Conservation (phyloP, 2,113 vertebrate genomes). For the Tetraodon nigroviridis region DNA sequence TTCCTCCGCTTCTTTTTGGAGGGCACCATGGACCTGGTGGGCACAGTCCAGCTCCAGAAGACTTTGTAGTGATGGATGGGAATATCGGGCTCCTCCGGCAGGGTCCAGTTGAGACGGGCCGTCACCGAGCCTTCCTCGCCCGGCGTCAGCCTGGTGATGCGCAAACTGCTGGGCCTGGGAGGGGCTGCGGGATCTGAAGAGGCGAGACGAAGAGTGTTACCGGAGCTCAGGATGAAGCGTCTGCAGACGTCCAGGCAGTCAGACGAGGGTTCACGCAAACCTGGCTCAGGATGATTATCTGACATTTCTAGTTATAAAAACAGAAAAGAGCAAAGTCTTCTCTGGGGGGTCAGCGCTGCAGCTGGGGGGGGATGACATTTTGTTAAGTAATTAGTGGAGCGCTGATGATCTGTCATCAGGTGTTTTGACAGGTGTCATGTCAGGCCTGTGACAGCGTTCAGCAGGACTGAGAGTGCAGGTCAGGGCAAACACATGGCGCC, state of each 20-base stretch:
- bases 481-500: slow-evolving; percentile 66
- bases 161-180: slow-evolving; percentile 79
- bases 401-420: slow-evolving; percentile 50
- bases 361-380: slow-evolving; percentile 27
- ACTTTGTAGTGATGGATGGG: slow-evolving; percentile 94
- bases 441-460: slow-evolving; percentile 48
- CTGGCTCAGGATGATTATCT: slow-evolving; percentile 2
- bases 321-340: slow-evolving; percentile 19
- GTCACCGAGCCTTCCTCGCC: slow-evolving; percentile 76
- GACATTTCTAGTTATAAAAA: slow-evolving; percentile 16
- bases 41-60: slow-evolving; percentile 87
- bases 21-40: slow-evolving; percentile 79
- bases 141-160: slow-evolving; percentile 76
- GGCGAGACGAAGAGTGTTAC: slow-evolving; percentile 29
- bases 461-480: slow-evolving; percentile 43
- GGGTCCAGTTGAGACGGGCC: slow-evolving; percentile 80
- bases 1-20: slow-evolving; percentile 90
- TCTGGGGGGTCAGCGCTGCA: slow-evolving; percentile 5
- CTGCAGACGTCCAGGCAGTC: slow-evolving; percentile 30
- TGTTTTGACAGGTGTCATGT: slow-evolving; percentile 73
- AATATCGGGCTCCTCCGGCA: slow-evolving; percentile 84
- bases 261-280: slow-evolving; percentile 17
- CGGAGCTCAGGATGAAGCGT: slow-evolving; percentile 10
- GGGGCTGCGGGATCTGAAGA: slow-evolving; percentile 85
- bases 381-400: slow-evolving; percentile 62